Conservation (phyloP, 2,797 vertebrate species). For the Falco concolor region DNA sequence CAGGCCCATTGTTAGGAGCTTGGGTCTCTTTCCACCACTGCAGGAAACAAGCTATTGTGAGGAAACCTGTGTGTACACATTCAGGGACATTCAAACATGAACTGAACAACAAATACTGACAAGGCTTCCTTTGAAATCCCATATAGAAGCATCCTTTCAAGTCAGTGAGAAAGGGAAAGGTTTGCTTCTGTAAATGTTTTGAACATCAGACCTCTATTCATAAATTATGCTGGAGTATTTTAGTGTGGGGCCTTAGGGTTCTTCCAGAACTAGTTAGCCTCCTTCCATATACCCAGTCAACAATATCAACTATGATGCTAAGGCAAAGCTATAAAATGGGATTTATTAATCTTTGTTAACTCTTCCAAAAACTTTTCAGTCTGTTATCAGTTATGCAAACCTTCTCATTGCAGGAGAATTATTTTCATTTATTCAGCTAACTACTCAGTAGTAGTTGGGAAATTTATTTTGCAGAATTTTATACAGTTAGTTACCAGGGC, state of each 20-base stretch:
- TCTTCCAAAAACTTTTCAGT: neutral
- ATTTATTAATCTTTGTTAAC: neutral
- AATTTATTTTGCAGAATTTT: neutral
- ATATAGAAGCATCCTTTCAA: neutral
- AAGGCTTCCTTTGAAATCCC: neutral
- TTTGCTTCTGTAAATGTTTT: neutral
- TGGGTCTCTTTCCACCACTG: neutral
- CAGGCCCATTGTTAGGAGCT: neutral
- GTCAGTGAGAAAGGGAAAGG: neutral
- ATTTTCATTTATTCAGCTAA: neutral
- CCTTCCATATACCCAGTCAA: neutral
- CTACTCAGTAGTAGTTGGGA: neutral
- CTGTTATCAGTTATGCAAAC: fast-evolving
- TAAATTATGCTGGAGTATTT: neutral
- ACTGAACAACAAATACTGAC: neutral
- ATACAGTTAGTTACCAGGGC: neutral
- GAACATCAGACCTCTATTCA: neutral
- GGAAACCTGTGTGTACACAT: neutral
- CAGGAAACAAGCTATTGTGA: neutral
- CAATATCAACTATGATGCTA: neutral
- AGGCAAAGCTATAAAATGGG: neutral
- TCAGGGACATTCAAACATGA: neutral
- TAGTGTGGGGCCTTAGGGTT: neutral
- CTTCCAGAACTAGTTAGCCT: neutral
- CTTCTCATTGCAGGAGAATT: neutral